A percentile compares a stretch with the other conserved stretches of the same genome.
Conservation (phyloP, 2,113 vertebrate genomes). For the Salvelinus namaycush region DNA sequence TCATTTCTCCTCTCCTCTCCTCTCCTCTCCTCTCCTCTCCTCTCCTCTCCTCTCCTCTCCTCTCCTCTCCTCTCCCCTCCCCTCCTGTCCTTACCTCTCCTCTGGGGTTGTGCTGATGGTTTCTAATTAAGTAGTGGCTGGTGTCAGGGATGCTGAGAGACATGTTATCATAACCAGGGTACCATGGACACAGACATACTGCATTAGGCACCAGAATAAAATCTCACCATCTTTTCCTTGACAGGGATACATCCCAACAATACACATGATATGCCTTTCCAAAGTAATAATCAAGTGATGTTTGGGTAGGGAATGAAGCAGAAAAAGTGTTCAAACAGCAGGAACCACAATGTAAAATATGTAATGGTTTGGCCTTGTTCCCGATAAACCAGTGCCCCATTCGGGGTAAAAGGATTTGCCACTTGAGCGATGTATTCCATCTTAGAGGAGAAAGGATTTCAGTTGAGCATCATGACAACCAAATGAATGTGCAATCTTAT, state of each 20-base stretch:
- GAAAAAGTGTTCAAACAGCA: neutral
- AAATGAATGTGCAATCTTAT: conserved; percentile 80
- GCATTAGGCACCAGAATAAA: no score
- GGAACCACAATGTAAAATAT: neutral
- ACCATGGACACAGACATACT: conserved; percentile 32
- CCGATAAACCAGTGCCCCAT: conserved; percentile 29
- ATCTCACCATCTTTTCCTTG: conserved; percentile 26
- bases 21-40: conserved; percentile 53
- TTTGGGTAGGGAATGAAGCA: neutral
- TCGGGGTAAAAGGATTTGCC: conserved; percentile 28
- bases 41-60: conserved; percentile 27
- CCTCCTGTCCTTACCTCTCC: conserved; percentile 17
- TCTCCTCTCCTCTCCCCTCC: no score
- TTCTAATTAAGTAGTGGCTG: conserved; percentile 75
- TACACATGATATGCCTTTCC: neutral
- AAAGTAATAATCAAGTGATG: neutral
- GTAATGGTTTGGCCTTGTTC: conserved; percentile 45
- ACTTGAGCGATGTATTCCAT: conserved; percentile 35
- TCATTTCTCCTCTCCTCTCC: conserved; percentile 43
- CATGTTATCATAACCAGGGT: conserved; percentile 42
- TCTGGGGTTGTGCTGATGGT: conserved; percentile 64
- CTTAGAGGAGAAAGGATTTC: conserved; percentile 28
- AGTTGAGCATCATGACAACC: conserved; percentile 53
- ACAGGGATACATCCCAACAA: conserved; percentile 6
- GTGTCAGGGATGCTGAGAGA: conserved; percentile 67